Conservation (phyloP, 53 echinoderm and acorn worm species). For the Crossaster papposus region DNA sequence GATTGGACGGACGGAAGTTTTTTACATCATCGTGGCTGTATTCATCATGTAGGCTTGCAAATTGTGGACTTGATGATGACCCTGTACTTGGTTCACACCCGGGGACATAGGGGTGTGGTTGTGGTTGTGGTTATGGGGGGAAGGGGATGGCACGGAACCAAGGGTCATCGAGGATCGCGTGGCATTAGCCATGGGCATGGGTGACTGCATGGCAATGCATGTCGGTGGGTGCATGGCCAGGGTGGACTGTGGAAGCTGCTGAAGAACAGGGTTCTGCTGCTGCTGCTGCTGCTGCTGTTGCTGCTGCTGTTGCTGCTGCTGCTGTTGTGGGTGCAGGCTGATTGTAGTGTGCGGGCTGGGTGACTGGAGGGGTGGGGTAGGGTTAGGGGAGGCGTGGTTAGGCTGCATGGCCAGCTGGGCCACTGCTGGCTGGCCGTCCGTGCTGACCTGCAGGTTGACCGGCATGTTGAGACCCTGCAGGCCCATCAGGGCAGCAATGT, state of each 20-base stretch:
- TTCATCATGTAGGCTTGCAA: slow-evolving; percentile 58
- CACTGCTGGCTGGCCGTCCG: slow-evolving; percentile 21
- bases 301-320: neutral
- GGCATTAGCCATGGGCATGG: slow-evolving; percentile 53
- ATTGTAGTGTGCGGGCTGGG: slow-evolving; percentile 30
- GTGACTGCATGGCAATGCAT: slow-evolving; percentile 42
- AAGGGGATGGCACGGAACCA: slow-evolving; percentile 45
- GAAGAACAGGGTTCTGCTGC: neutral
- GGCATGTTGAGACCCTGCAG: slow-evolving; percentile 58
- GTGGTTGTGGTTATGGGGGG: slow-evolving; percentile 44
- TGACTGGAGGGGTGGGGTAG: slow-evolving; percentile 48
- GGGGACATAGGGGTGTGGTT: slow-evolving; percentile 19
- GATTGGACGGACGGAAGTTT: neutral
- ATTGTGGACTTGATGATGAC: slow-evolving; percentile 42
- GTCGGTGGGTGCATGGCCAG: slow-evolving; percentile 46
- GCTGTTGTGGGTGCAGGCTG: slow-evolving; percentile 38
- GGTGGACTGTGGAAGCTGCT: slow-evolving; percentile 22
- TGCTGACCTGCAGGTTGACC: slow-evolving; percentile 46
- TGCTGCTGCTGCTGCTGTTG: slow-evolving; percentile 46
- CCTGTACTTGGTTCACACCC: slow-evolving; percentile 5
- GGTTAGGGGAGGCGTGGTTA: slow-evolving; percentile 47
- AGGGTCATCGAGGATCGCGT: slow-evolving; percentile 39
- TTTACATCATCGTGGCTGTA: slow-evolving; percentile 34
- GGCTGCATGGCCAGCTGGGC: slow-evolving; percentile 19
- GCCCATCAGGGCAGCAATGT: slow-evolving; percentile 66